phyloP scores from a whole-genome alignment of 2,113 vertebrate species.

The Suricata suricatta region DNA sequence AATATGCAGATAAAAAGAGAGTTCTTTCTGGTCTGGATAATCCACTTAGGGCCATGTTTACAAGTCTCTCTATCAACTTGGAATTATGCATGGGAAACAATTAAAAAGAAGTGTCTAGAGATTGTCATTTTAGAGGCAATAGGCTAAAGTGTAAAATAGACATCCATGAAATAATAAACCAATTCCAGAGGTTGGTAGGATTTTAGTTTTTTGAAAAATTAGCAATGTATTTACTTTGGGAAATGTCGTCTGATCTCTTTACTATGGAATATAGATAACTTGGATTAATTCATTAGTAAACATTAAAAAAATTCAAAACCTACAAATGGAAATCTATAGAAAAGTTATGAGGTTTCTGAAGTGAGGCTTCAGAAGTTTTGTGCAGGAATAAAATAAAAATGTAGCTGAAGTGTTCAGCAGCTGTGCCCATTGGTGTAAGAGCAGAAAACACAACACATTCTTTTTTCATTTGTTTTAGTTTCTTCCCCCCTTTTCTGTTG shows the following conservation, averaged over 20 bases:
- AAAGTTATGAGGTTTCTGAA: not conserved
- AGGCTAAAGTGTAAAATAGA: constrained; percentile 14
- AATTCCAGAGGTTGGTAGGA: not conserved
- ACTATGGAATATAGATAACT: not conserved
- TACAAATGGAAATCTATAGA: not conserved
- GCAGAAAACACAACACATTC: not conserved
- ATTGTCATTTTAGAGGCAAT: not conserved
- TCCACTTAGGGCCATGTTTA: not conserved
- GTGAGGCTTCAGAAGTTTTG: not conserved
- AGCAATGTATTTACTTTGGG: not conserved
- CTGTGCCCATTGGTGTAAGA: not conserved
- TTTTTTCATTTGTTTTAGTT: not conserved
- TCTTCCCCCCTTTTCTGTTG: not conserved
- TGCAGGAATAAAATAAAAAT: constrained; percentile 5
- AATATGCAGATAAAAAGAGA: constrained; percentile 42
- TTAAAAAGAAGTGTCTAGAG: not conserved
- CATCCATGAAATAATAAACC: constrained; percentile 21
- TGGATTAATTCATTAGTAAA: constrained; percentile 37
- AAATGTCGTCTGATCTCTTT: not conserved
- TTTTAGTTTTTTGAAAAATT: constrained; percentile 1
- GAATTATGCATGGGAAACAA: constrained; percentile 18
- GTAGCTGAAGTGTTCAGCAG: not conserved
- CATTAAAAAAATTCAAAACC: not conserved
- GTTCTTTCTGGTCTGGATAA: constrained; percentile 15
- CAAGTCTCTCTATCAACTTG: not conserved